A percentile compares a stretch with the other conserved stretches of the same genome.
Conservation (phyloP, 2,888 invertebrate genomes). For the Cordilura impudica region DNA sequence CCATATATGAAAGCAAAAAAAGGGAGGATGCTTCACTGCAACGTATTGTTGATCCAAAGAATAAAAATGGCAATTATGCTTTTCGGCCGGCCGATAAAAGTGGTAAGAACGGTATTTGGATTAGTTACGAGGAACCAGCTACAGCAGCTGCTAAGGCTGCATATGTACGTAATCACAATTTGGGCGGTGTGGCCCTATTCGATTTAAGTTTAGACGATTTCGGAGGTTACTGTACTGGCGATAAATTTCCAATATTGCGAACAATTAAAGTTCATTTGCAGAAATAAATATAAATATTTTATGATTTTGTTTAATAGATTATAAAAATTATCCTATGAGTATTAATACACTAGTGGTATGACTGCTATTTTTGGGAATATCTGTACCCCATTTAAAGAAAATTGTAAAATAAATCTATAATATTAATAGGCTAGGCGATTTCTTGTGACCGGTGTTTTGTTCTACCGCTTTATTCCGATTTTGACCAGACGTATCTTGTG, state of each 20-base stretch:
- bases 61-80: constrained; percentile 88
- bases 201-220: constrained; percentile 90
- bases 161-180: constrained; percentile 85
- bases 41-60: constrained; percentile 87
- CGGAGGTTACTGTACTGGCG: constrained; percentile 87
- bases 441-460: too few species aligned
- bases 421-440: too few species aligned
- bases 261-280: constrained; percentile 82
- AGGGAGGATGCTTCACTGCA: constrained; percentile 82
- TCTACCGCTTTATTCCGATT: too few species aligned
- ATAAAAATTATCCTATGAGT: too few species aligned
- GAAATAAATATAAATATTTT: too few species aligned
- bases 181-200: constrained; percentile 88
- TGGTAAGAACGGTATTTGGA: constrained; percentile 87
- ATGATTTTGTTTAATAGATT: too few species aligned
- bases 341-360: too few species aligned
- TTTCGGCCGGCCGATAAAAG: constrained; percentile 84
- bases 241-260: constrained; percentile 88
- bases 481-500: too few species aligned
- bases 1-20: constrained; percentile 80
- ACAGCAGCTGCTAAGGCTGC: constrained; percentile 88
- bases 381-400: too few species aligned
- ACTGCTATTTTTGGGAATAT: too few species aligned
- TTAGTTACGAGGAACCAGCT: constrained; percentile 89
- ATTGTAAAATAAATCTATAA: too few species aligned